Evolutionary conservation across 2,113 vertebrate species (phyloP), one percentile per base, ranked within the genome.

Genomic region (Tenrec ecaudatus): DNA sequence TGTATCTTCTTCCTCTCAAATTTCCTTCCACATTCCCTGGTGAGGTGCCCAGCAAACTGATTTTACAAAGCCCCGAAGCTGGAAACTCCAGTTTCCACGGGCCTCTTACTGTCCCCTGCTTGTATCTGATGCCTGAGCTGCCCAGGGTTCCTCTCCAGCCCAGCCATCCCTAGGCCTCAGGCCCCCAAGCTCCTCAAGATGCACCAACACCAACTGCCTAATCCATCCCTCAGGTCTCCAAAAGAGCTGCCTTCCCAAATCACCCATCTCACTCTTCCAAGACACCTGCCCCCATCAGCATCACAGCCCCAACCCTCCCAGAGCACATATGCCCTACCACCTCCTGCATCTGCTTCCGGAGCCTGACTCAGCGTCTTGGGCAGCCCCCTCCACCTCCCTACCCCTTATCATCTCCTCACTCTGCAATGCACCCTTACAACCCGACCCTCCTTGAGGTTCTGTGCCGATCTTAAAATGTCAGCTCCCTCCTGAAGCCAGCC

Each of bases 401-500:
- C 11, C 76, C 58, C 80, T 66, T 57, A 36, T 10, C 29, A 15
- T 31, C 29, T 27, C 71, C 38, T 68, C 31, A 11, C 19, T 81
- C 53, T 60, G 53, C 64, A 91, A 78, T 6, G 14, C 15, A 20
- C 76, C 78, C 60, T 53, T 25, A 15, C 12, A 31, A n/a, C 11
- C 11, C 69, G 80, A 15, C 29, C 71, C 47, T 53, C 47, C 12
- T 53, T 53, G 47, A 10, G 47, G 47, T 53, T 53, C 47, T 53
- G 47, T 53, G 47, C 47, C 47, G 38, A 79, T 38, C 31, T 71
- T 38, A 62, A 43, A 66, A 29, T 6, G 23, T 36, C 16, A 27
- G 82, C 82, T 82, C 78, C 57, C 73, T 78, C 57, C n/a, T 69
- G 83, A 92, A 77, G 40, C 31, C 69, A 25, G n/a, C 83, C 20